phyloP scores from a whole-genome alignment of 2,113 vertebrate species.

The Paralichthys olivaceus region DNA sequence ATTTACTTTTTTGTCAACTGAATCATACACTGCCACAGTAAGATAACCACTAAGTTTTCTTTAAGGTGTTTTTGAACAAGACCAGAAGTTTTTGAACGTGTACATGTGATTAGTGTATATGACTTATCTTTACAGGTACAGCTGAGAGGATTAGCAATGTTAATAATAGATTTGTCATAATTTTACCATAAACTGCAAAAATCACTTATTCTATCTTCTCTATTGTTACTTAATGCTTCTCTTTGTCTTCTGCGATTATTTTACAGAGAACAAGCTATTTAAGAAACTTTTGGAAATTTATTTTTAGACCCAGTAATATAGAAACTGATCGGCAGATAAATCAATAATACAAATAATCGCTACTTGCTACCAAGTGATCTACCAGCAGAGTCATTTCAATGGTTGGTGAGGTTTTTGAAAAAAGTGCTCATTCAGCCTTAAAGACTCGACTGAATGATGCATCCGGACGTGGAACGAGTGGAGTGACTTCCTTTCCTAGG shows the following conservation, averaged over 20 bases:
- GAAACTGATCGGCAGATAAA: neutral
- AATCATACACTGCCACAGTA: slow-evolving; percentile 1
- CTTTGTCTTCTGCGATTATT: neutral
- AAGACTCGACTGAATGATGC: slow-evolving; percentile 26
- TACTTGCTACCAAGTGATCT: neutral
- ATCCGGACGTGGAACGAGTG: slow-evolving; percentile 59
- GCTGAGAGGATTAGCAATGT: too few species aligned
- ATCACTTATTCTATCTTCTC: neutral
- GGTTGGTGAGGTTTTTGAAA: slow-evolving; percentile 1
- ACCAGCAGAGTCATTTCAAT: neutral
- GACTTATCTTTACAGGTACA: too few species aligned
- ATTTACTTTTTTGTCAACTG: slow-evolving; percentile 7
- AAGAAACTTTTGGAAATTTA: neutral
- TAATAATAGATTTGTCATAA: too few species aligned
- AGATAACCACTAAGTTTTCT: neutral
- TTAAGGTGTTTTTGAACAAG: too few species aligned
- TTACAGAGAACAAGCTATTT: neutral
- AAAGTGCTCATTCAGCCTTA: slow-evolving; percentile 43
- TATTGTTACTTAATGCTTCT: neutral
- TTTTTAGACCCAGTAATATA: neutral
- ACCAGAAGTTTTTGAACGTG: too few species aligned
- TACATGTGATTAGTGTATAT: too few species aligned
- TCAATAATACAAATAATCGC: neutral
- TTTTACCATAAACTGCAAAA: too few species aligned
- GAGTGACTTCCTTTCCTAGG: slow-evolving; percentile 55